Percentiles rank a stretch among this genome's conserved stretches.
These are phyloP conservation scores for Lysiphlebus fabarum DNA, from an alignment of 1,140 invertebrate species.

Conservation along the genomic window DNA sequence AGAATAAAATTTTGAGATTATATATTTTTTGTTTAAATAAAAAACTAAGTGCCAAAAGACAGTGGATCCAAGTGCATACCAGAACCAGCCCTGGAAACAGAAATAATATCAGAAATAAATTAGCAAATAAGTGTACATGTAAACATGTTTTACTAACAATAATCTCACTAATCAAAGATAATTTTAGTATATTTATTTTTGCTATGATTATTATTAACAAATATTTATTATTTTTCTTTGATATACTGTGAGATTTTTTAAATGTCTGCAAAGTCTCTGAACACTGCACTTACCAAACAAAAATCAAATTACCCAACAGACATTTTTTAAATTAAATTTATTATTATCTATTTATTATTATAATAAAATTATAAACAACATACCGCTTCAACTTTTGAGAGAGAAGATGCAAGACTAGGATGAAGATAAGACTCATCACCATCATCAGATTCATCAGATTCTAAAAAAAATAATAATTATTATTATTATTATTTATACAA, in stretches of 20 bases:
- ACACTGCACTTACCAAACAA: constrained; percentile 27
- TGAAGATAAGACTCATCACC: constrained; percentile 75
- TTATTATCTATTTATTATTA: constrained; percentile 1
- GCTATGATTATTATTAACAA: background rate
- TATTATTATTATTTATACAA: background rate
- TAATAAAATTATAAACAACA: constrained; percentile 36
- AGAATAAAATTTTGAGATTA: constrained; percentile 22
- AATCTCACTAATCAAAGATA: constrained; percentile 18
- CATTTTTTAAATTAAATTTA: constrained; percentile 20
- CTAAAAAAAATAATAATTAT: constrained; percentile 38
- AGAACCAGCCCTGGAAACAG: constrained; percentile 45
- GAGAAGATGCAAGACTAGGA: constrained; percentile 67
- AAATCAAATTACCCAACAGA: constrained; percentile 15
- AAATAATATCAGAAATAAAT: constrained; percentile 39
- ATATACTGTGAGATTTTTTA: constrained; percentile 11
- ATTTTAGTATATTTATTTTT: background rate
- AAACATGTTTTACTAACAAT: constrained; percentile 15
- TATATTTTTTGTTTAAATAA: constrained; percentile 19
- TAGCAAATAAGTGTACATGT: constrained; percentile 28
- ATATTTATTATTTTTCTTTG: background rate
- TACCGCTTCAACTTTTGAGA: constrained; percentile 60
- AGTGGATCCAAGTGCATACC: constrained; percentile 37
- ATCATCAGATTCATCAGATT: constrained; percentile 55
- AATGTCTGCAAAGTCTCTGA: constrained; percentile 25
- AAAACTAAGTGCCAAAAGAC: constrained; percentile 27